A percentile compares a stretch with the other conserved stretches of the same genome.
Conservation (phyloP, 92 coral and sea anemone genomes). For the Phenganax stokvisi region DNA sequence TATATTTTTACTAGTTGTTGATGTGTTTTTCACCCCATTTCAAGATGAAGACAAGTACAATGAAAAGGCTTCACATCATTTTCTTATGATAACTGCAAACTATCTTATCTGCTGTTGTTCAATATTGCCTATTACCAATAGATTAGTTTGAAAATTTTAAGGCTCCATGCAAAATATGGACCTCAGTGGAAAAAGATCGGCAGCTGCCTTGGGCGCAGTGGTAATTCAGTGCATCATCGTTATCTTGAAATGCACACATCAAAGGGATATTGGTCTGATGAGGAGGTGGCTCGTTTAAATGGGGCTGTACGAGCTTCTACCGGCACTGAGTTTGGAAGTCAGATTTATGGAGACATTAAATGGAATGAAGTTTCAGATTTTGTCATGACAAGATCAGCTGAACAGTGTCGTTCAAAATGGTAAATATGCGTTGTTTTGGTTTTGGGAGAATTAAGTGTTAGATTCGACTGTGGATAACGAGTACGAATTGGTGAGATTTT, state of each 20-base stretch:
- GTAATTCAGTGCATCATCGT: conserved; percentile 14
- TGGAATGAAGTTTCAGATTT: conserved; percentile 18
- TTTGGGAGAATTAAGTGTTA: not conserved
- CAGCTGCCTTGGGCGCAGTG: conserved; percentile 22
- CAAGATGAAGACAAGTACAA: too few relatives aligned
- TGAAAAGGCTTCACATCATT: too few relatives aligned
- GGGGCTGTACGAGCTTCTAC: conserved; percentile 32
- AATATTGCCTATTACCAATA: not conserved
- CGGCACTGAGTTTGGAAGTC: conserved; percentile 24
- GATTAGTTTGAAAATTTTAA: not conserved
- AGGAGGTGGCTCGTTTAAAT: conserved; percentile 1
- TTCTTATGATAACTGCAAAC: too few relatives aligned
- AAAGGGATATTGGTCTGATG: conserved; percentile 13
- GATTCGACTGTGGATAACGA: too few relatives aligned
- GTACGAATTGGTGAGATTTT: too few relatives aligned
- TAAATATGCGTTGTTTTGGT: not conserved
- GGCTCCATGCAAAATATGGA: conserved; percentile 17
- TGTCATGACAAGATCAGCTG: conserved; percentile 16
- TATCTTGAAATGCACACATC: not conserved
- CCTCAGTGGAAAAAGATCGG: conserved; percentile 34
- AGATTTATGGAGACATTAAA: not conserved
- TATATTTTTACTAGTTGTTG: too few relatives aligned
- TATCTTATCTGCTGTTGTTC: too few relatives aligned
- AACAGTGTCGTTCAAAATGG: conserved; percentile 33
- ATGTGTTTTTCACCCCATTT: too few relatives aligned